Percentiles rank a stretch among this genome's conserved stretches.
Evolutionary conservation across 2,888 invertebrate species (phyloP).

Genomic region (Gisinianus flammeolus): DNA sequence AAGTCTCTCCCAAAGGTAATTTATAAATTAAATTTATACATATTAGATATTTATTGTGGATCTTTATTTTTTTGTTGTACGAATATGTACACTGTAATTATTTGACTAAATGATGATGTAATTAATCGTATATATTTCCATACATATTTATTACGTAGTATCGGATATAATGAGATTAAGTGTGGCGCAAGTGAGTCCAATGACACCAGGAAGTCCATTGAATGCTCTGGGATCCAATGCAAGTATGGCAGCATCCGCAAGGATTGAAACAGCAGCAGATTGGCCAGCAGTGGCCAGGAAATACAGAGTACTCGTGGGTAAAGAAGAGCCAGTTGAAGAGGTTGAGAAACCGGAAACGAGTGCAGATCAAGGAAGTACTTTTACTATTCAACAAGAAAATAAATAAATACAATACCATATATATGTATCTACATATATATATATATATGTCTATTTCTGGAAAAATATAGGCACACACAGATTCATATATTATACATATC

Average conservation of each 20-base stretch:
- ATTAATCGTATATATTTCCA: too few relatives aligned
- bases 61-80: too few relatives aligned
- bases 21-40: neutral
- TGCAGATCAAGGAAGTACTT: conserved; percentile 38
- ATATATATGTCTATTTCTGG: too few relatives aligned
- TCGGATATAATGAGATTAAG: conserved; percentile 58
- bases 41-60: neutral
- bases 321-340: conserved; percentile 64
- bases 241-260: conserved; percentile 76
- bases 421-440: too few relatives aligned
- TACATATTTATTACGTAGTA: too few relatives aligned
- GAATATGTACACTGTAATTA: too few relatives aligned
- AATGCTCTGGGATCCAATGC: conserved; percentile 50
- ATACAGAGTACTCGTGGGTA: conserved; percentile 77
- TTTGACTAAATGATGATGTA: too few relatives aligned
- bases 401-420: too few relatives aligned
- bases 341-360: conserved; percentile 21
- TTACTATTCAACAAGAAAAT: conserved; percentile 40
- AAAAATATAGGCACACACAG: too few relatives aligned
- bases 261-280: conserved; percentile 88
- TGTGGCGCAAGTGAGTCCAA: conserved; percentile 58
- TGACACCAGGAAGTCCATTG: conserved; percentile 52
- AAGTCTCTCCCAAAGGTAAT: conserved; percentile 55
- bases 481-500: too few relatives aligned
- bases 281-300: conserved; percentile 91